Percentiles rank a stretch among this genome's conserved stretches.
Conservation (phyloP, 1,140 invertebrate genomes). For the Oreohelix idahoensis region DNA sequence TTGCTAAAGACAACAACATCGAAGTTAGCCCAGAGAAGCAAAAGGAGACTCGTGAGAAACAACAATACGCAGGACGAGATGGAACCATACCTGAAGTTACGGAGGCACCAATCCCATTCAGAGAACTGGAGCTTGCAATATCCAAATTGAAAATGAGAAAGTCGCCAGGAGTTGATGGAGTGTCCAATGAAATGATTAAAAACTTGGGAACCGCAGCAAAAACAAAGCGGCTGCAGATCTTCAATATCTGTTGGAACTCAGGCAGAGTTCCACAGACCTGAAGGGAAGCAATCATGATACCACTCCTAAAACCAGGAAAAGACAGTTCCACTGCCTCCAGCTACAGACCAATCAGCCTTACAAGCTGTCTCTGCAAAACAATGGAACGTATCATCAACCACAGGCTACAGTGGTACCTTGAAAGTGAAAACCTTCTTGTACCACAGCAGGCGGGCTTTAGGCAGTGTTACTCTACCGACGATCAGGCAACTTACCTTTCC, state of each 20-base stretch:
- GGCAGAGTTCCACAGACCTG: background rate
- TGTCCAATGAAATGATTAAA: background rate
- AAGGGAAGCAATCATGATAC: slow-evolving; percentile 1
- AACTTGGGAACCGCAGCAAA: background rate
- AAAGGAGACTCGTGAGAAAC: background rate
- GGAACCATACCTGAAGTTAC: background rate
- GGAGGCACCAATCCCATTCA: background rate
- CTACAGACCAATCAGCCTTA: too few relatives aligned
- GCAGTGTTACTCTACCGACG: too few relatives aligned
- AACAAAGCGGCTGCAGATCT: background rate
- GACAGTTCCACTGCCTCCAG: background rate
- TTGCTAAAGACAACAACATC: background rate
- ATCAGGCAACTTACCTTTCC: too few relatives aligned
- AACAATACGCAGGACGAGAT: background rate
- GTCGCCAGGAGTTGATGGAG: background rate
- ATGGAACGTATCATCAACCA: too few relatives aligned
- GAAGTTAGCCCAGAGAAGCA: background rate
- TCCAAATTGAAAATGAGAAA: background rate
- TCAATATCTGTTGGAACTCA: background rate
- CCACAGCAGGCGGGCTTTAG: too few relatives aligned
- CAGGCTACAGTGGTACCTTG: too few relatives aligned
- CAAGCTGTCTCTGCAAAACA: too few relatives aligned
- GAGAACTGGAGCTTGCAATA: background rate
- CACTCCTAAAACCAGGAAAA: background rate
- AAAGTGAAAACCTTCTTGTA: too few relatives aligned